These are phyloP conservation scores for Anguilla japonica DNA, from an alignment of 2,113 vertebrate genomes.

Conservation along the genomic window DNA sequence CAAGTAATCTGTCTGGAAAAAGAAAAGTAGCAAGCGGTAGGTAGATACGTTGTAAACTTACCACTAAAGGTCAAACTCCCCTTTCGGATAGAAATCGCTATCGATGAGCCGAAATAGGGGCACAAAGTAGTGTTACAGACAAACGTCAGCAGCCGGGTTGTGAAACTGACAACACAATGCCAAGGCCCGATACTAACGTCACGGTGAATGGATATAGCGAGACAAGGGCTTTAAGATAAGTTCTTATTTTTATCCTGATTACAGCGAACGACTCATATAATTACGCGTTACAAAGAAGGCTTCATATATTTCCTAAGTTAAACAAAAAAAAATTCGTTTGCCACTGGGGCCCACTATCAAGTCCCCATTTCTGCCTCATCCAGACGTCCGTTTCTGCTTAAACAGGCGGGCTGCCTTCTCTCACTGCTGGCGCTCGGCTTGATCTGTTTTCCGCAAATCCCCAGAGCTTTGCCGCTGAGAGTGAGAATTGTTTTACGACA, in stretches of 20 bases:
- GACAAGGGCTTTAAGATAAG: conserved; percentile 31
- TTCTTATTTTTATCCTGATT: conserved; percentile 15
- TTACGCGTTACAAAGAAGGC: neutral
- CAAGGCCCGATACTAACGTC: conserved; percentile 32
- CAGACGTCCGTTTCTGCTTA: conserved; percentile 71
- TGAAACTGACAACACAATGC: conserved; percentile 66
- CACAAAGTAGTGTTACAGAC: conserved; percentile 12
- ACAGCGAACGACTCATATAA: neutral
- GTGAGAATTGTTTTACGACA: conserved; percentile 40
- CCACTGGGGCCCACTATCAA: conserved; percentile 59
- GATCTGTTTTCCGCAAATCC: conserved; percentile 36
- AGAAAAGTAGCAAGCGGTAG: neutral
- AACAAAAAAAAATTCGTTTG: conserved; percentile 53
- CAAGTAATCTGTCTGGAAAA: neutral
- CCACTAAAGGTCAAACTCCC: conserved; percentile 1
- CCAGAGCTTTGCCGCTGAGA: conserved; percentile 22
- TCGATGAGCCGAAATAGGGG: conserved; percentile 14
- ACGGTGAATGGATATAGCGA: conserved; percentile 48
- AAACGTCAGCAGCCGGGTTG: conserved; percentile 47
- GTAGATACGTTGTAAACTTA: conserved; percentile 18
- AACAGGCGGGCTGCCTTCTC: conserved; percentile 57
- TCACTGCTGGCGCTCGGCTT: conserved; percentile 22
- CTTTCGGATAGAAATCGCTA: conserved; percentile 9
- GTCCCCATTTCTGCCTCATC: conserved; percentile 72
- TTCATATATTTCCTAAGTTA: conserved; percentile 27